Evolutionary conservation across 2,888 invertebrate species (phyloP).

Genomic region (Syrista parreyssii): DNA sequence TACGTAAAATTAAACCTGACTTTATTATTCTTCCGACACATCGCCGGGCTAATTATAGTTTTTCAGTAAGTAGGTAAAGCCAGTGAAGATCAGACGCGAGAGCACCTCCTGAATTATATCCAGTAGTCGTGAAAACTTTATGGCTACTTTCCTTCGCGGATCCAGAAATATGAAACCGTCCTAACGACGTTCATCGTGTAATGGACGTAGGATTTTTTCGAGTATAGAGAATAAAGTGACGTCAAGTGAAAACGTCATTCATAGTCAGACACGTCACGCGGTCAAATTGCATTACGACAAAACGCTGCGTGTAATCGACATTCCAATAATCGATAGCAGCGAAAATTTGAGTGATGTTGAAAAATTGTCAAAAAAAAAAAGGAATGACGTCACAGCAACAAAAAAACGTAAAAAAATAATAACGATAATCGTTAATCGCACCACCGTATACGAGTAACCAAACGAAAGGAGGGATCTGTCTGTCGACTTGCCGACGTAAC

Average conservation of each 20-base stretch:
- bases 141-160: neutral
- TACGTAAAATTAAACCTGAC: neutral
- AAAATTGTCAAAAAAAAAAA: too few relatives aligned
- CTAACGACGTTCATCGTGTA: neutral
- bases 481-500: neutral
- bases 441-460: neutral
- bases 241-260: neutral
- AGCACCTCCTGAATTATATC: neutral
- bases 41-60: neutral
- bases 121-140: neutral
- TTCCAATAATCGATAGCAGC: neutral
- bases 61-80: neutral
- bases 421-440: neutral
- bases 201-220: neutral
- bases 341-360: neutral
- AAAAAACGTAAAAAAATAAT: neutral
- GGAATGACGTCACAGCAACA: too few relatives aligned
- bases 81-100: neutral
- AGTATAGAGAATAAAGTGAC: neutral
- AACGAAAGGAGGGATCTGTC: neutral
- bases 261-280: neutral
- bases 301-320: neutral
- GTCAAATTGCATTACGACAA: neutral
- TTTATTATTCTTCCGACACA: neutral
- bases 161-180: neutral